Percentiles rank a stretch among this genome's conserved stretches.
Conservation (phyloP, 2,797 vertebrate genomes). For the Xenops minutus region DNA sequence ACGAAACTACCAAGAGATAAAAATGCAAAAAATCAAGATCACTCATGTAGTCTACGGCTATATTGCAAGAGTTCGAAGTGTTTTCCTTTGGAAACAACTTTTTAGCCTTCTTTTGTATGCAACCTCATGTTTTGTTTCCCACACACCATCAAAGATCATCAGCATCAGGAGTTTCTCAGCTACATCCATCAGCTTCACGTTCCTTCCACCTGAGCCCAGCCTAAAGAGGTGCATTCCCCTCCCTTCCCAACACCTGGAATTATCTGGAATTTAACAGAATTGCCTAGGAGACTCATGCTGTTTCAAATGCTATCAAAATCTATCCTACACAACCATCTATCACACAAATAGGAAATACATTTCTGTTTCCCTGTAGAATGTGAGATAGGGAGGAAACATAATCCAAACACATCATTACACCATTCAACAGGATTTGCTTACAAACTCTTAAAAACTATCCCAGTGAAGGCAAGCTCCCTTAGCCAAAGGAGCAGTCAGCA, state of each 20-base stretch:
- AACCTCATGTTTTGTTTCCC: not conserved
- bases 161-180: not conserved
- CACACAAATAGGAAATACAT: not conserved
- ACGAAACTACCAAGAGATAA: not conserved
- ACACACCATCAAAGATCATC: not conserved
- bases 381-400: not conserved
- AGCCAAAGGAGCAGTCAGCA: not conserved
- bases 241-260: not conserved
- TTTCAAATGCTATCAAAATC: constrained; percentile 5
- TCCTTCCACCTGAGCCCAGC: not conserved
- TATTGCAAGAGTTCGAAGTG: not conserved
- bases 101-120: not conserved
- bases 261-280: not conserved
- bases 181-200: not conserved
- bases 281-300: not conserved
- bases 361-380: not conserved
- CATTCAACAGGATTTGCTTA: not conserved
- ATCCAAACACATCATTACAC: not conserved
- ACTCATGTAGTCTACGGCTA: not conserved
- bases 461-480: not conserved
- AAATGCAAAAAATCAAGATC: not conserved
- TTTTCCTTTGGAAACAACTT: not conserved
- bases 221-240: not conserved
- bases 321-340: not conserved
- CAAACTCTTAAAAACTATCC: not conserved